Base-by-base conservation (phyloP, 2,113 vertebrate species). In the Leptobrachium ailaonicum region DNA sequence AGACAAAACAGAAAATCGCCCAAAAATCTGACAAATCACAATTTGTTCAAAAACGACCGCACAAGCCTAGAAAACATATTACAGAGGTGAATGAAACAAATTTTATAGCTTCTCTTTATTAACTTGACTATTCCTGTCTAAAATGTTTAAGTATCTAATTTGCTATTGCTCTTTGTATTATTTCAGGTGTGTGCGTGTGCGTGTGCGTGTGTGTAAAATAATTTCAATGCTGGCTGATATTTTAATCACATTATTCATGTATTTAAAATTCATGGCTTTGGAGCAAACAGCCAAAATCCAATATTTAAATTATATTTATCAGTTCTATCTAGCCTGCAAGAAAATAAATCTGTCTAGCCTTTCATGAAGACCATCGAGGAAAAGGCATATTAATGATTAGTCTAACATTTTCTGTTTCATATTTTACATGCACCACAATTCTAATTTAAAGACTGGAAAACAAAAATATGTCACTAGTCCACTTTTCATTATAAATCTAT, bases 251-350 rank as follows among this genome's bases (percentile, higher is more conserved):
- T 32, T 32, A 32, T 71, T 78, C 42, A n/a, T 6, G 11, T 62
- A 78, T 71, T 78, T 78, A 45, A 62, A 78, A 71, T 78, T 45
- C 53, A 41, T n/a, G 66, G 67, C 76, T 71, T 78, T 45, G 68
- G 56, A 45, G 12, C 56, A 71, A 71, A 78, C 44, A 62, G 76
- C 76, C 76, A 71, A 71, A 78, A 78, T 67, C 76, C 71, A 78
- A 78, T 78, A 78, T 78, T 78, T 78, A 71, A 78, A 78, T 78
- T 71, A 78, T 78, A 60, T 77, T 78, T 78, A 78, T 71, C 67
- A 78, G 50, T 47, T 63, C 69, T 71, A 78, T 78, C 71, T 78
- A 41, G 76, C 76, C 76, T 56, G 6, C 54, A 71, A 67, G 76
- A 71, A 56, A 56, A 60, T 53, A 71, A 78, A 78, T 71, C 63